These are phyloP conservation scores for Capitella teleta DNA, from an alignment of 1,140 invertebrate genomes.

Conservation along the genomic window DNA sequence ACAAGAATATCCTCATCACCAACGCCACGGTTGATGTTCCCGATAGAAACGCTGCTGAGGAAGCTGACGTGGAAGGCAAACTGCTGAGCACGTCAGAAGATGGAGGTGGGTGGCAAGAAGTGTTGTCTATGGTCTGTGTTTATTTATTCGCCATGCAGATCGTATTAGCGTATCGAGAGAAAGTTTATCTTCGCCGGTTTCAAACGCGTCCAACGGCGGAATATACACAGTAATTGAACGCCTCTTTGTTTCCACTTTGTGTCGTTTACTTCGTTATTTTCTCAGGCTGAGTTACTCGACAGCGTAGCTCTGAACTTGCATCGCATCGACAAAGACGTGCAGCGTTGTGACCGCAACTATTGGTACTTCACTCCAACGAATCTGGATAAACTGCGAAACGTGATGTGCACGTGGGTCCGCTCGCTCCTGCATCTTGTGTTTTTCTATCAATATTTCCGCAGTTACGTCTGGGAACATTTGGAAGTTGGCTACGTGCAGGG, in stretches of 20 bases:
- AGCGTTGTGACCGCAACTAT: constrained; percentile 85
- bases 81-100: background rate
- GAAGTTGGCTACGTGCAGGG: constrained; percentile 67
- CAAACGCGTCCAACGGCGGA: constrained; percentile 55
- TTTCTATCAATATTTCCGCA: constrained; percentile 27
- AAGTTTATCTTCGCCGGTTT: constrained; percentile 38
- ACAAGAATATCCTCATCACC: constrained; percentile 4
- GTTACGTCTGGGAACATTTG: constrained; percentile 87
- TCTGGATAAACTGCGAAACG: constrained; percentile 83
- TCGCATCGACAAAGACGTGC: constrained; percentile 91
- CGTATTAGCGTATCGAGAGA: constrained; percentile 32
- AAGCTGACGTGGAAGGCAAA: background rate
- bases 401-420: constrained; percentile 76
- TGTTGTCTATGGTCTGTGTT: background rate
- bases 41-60: constrained; percentile 1
- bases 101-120: background rate
- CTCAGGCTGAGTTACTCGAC: constrained; percentile 59
- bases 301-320: constrained; percentile 81
- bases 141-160: constrained; percentile 4
- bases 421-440: background rate
- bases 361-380: constrained; percentile 78
- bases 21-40: constrained; percentile 3
- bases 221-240: constrained; percentile 61
- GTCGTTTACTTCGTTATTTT: too few relatives aligned
- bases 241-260: background rate